Evolutionary conservation across 2,888 invertebrate species (phyloP).

Genomic region (Acanthoscelides obtectus): DNA sequence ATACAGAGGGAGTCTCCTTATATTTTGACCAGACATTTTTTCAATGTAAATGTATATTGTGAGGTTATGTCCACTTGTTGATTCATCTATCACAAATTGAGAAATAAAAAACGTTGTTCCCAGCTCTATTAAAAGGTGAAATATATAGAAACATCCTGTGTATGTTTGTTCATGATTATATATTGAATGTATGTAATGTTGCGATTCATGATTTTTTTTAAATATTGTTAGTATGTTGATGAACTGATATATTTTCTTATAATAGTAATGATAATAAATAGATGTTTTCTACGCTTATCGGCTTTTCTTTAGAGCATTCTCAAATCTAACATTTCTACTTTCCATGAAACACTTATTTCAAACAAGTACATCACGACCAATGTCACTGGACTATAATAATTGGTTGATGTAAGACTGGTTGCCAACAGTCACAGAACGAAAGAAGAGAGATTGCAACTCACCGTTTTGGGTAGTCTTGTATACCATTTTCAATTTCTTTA

Average conservation of each 20-base stretch:
- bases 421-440: too few relatives aligned
- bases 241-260: slow-evolving; percentile 40
- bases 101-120: not conserved
- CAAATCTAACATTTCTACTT: too few relatives aligned
- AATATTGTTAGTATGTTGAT: slow-evolving; percentile 24
- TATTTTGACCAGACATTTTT: not conserved
- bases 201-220: slow-evolving; percentile 19
- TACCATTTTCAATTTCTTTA: too few relatives aligned
- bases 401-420: too few relatives aligned
- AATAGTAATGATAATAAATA: slow-evolving; percentile 26
- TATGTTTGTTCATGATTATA: not conserved
- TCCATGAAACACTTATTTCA: too few relatives aligned
- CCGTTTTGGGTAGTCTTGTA: too few relatives aligned
- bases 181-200: slow-evolving; percentile 18
- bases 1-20: not conserved
- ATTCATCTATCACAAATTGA: not conserved
- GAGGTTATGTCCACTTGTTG: not conserved
- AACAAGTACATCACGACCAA: too few relatives aligned
- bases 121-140: not conserved
- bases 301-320: not conserved
- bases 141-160: slow-evolving; percentile 5
- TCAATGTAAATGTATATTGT: not conserved
- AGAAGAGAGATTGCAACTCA: too few relatives aligned
- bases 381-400: too few relatives aligned
- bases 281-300: slow-evolving; percentile 32